A percentile compares a stretch with the other conserved stretches of the same genome.
Evolutionary conservation across 2,797 vertebrate species (phyloP).

Genomic region (Capromys pilorides): DNA sequence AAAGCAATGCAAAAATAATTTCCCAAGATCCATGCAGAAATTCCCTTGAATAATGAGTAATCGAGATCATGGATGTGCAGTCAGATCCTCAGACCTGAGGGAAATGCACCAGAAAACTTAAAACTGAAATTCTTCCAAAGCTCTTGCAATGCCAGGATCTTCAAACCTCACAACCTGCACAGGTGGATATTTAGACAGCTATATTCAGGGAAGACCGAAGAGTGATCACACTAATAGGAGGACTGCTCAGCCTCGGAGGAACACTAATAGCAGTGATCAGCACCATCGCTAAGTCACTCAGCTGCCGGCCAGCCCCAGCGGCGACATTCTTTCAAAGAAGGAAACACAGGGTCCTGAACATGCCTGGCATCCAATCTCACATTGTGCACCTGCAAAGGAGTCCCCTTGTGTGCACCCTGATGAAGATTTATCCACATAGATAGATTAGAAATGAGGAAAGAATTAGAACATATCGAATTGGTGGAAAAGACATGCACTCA

Average conservation of each 20-base stretch:
- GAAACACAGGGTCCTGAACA: background rate
- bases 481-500: background rate
- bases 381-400: background rate
- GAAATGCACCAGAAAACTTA: background rate
- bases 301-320: background rate
- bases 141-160: background rate
- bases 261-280: background rate
- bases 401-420: background rate
- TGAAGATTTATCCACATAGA: background rate
- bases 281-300: background rate
- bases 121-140: background rate
- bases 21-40: too few relatives aligned
- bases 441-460: background rate
- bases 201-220: background rate
- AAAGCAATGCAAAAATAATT: background rate
- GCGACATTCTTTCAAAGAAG: background rate
- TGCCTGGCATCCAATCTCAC: background rate
- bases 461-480: background rate
- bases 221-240: background rate
- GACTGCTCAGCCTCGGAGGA: background rate
- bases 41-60: background rate
- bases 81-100: background rate
- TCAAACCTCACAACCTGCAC: background rate
- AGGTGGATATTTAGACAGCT: background rate
- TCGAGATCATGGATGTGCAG: background rate